Percentiles rank a stretch among this genome's conserved stretches.
These are phyloP conservation scores for Nesometra sesokonis DNA, from an alignment of 35 echinoderm and acorn worm genomes.

Conservation along the genomic window DNA sequence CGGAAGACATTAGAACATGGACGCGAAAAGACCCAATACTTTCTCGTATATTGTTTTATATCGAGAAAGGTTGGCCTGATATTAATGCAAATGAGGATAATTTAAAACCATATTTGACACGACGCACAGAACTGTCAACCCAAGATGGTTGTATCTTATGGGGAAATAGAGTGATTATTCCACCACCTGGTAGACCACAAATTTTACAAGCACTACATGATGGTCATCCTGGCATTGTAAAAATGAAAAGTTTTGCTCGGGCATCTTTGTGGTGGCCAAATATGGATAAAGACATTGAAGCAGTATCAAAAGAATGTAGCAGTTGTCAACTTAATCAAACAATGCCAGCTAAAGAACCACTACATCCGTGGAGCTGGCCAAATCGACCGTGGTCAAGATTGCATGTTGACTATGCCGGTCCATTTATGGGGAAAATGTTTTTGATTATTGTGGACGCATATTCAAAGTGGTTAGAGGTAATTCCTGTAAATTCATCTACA, in stretches of 20 bases:
- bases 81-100: neutral
- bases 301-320: neutral
- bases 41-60: neutral
- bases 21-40: neutral
- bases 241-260: neutral
- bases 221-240: neutral
- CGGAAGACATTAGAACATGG: neutral
- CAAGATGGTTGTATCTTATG: neutral
- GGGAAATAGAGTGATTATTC: neutral
- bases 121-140: neutral
- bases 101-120: neutral
- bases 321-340: slow-evolving; percentile 4
- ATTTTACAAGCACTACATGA: neutral
- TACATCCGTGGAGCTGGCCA: slow-evolving; percentile 33
- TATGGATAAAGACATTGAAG: slow-evolving; percentile 1
- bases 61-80: neutral
- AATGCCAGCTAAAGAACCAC: slow-evolving; percentile 6
- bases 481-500: slow-evolving; percentile 25
- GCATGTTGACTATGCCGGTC: slow-evolving; percentile 40
- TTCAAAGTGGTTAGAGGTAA: slow-evolving; percentile 3
- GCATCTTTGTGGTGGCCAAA: neutral
- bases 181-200: neutral
- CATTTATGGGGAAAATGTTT: slow-evolving; percentile 20
- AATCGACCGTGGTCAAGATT: slow-evolving; percentile 8
- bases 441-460: slow-evolving; percentile 27